Base-by-base conservation (phyloP, 2,113 vertebrate genomes). In the Acrocephalus kingi region DNA sequence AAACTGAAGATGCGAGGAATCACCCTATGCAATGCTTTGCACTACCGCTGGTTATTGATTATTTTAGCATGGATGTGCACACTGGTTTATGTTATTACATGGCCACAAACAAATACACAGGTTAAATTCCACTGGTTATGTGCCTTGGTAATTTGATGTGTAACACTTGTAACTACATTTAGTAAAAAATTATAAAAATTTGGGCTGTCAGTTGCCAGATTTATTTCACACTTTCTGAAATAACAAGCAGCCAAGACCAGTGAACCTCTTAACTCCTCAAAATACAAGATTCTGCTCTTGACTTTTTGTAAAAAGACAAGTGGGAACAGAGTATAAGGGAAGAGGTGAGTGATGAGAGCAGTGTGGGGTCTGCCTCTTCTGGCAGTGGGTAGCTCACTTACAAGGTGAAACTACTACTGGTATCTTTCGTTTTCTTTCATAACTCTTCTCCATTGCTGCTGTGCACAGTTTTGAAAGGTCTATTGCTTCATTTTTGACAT, bases 1-100 rank as follows among this genome's bases (percentile, higher is more conserved):
- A 51, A 20, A 35, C 0, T 51, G 77, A n/a, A 76, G n/a, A 45
- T 49, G 21, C 0, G 0, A 69, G 27, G 23, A 66, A 28, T 46
- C 59, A 25, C 15, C 14, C 21, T 59, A 2, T 31, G 54, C 48
- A 45, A 11, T 55, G 19, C 35, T 41, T 62, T 77, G 35, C 49
- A 27, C 64, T 67, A 1, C 37, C 75, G 52, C 39, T 82, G 28
- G 22, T 88, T 61, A 58, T 31, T 79, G 49, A 46, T 51, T 74
- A 13, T 54, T 84, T 91, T 45, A 61, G 37, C 9, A 1, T 56
- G 33, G 27, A 13, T 91, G 11, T 76, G 11, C 28, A 35, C 2
- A 1, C 14, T 73, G n/a, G 11, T 69, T 75, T 68, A 5, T 58
- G 18, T 83, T 89, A 55, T 30, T 86, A 6, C 13, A 5, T 45